Conservation (phyloP, 30 jellyfish, hydroid and myxozoan species). For the Catostylus mosaicus region DNA sequence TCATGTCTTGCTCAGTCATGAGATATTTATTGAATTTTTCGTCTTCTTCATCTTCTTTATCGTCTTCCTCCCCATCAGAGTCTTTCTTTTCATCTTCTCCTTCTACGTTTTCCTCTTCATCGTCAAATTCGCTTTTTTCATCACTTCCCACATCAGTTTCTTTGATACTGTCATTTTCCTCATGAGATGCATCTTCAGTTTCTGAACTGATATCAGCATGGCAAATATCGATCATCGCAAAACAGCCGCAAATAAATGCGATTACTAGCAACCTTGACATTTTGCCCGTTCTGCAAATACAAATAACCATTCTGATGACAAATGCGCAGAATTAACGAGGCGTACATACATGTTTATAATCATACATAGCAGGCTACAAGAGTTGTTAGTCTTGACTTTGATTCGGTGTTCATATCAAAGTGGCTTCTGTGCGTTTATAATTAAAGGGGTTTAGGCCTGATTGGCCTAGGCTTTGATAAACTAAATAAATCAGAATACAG, state of each 20-base stretch:
- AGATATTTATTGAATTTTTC: background rate
- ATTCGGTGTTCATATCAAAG: too few relatives aligned
- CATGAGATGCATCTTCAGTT: background rate
- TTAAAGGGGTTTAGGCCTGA: too few relatives aligned
- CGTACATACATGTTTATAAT: too few relatives aligned
- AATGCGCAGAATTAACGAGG: too few relatives aligned
- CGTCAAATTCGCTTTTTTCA: background rate
- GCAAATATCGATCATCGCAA: background rate
- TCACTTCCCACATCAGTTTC: background rate
- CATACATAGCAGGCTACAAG: too few relatives aligned
- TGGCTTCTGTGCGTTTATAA: too few relatives aligned
- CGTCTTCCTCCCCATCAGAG: background rate
- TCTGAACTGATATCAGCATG: background rate
- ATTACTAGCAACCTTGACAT: background rate
- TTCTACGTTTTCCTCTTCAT: background rate
- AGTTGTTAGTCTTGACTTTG: too few relatives aligned
- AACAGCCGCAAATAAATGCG: background rate
- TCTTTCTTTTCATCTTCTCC: background rate
- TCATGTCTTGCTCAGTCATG: background rate
- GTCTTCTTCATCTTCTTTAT: background rate
- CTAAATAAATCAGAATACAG: too few relatives aligned
- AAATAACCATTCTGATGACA: too few relatives aligned
- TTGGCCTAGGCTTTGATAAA: too few relatives aligned
- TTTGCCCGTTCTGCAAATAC: background rate
- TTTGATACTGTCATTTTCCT: background rate